Percentiles rank a stretch among this genome's conserved stretches.
These are phyloP conservation scores for Boulengeromyrus knoepffleri DNA, from an alignment of 2,113 vertebrate genomes.

Conservation along the genomic window DNA sequence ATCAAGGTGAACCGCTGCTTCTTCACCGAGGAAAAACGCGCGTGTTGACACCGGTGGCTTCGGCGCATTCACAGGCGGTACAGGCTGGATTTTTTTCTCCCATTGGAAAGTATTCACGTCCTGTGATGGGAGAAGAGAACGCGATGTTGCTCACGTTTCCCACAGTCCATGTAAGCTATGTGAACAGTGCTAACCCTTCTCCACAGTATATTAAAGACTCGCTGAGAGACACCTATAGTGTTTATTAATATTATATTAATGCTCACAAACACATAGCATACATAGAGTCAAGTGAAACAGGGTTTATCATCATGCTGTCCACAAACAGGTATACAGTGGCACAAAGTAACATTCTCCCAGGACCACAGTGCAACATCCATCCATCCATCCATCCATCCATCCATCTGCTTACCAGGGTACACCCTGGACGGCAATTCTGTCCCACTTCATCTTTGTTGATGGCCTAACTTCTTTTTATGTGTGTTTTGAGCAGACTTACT, in stretches of 20 bases:
- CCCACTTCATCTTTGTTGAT: conserved; percentile 12
- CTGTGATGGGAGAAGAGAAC: neutral
- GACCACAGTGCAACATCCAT: neutral
- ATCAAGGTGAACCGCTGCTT: neutral
- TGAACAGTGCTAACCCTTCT: neutral
- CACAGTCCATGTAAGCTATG: neutral
- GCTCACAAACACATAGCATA: neutral
- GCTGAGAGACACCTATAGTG: too few species aligned
- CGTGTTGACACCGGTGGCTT: neutral
- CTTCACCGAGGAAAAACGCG: neutral
- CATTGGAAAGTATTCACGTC: neutral
- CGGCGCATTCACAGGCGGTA: neutral
- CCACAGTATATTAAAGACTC: neutral
- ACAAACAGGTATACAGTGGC: neutral
- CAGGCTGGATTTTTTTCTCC: neutral
- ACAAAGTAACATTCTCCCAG: neutral
- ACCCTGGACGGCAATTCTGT: neutral
- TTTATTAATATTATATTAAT: too few species aligned
- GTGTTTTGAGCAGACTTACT: conserved; percentile 13
- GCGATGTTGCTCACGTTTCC: neutral
- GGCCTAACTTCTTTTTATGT: conserved; percentile 1
- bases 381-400: neutral
- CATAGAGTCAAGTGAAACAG: neutral
- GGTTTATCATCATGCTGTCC: neutral
- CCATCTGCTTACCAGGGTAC: neutral